phyloP scores from a whole-genome alignment of 2,113 vertebrate genomes.

The Bubalus kerabau region DNA sequence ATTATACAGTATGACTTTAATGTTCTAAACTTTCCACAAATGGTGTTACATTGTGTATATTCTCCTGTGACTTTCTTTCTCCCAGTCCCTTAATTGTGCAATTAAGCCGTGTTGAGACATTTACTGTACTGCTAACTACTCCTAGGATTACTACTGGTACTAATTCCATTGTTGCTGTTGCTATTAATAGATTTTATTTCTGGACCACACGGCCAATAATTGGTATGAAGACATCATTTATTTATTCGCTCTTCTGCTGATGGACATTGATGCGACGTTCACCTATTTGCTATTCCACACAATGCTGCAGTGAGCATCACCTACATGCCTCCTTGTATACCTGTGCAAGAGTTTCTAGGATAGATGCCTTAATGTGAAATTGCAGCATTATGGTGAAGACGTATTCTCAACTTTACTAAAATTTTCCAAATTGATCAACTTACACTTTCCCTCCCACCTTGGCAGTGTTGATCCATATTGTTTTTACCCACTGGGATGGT shows the following conservation, averaged over 20 bases:
- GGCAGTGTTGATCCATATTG: not conserved
- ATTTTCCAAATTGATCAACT: not conserved
- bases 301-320: not conserved
- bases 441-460: not conserved
- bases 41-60: not conserved
- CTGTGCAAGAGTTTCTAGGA: not conserved
- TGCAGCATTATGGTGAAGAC: not conserved
- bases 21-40: not conserved
- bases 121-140: not conserved
- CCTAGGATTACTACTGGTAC: not conserved
- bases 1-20: not conserved
- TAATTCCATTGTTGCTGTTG: not conserved
- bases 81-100: not conserved
- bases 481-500: not conserved
- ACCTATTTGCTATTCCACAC: not conserved
- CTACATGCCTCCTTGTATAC: not conserved
- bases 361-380: not conserved
- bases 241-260: not conserved
- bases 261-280: not conserved
- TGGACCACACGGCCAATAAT: not conserved
- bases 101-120: not conserved
- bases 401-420: not conserved
- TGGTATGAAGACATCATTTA: not conserved
- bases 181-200: not conserved
- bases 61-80: not conserved